A percentile compares a stretch with the other conserved stretches of the same genome.
These are phyloP conservation scores for Apis dorsata DNA, from an alignment of 1,140 invertebrate species.

Conservation along the genomic window DNA sequence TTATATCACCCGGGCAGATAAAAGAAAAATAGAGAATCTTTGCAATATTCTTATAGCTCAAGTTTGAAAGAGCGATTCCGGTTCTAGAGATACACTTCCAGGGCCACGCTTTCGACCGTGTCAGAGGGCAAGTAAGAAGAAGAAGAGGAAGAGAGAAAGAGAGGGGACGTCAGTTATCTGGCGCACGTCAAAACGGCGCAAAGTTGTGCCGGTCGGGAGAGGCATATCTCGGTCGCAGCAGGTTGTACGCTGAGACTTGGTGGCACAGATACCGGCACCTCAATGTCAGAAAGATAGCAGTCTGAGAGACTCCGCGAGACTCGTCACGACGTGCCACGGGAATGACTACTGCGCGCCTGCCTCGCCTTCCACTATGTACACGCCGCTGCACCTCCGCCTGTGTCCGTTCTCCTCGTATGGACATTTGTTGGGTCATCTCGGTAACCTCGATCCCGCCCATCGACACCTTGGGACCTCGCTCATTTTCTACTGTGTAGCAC, in stretches of 20 bases:
- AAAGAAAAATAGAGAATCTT: too few relatives aligned
- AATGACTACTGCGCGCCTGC: constrained; percentile 41
- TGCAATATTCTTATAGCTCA: background rate
- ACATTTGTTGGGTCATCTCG: constrained; percentile 51
- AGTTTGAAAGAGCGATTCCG: background rate
- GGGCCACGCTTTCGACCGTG: constrained; percentile 35
- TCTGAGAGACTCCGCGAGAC: constrained; percentile 52
- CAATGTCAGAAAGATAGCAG: constrained; percentile 75
- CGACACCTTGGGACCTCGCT: background rate
- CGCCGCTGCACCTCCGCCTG: constrained; percentile 11
- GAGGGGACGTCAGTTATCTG: constrained; percentile 71
- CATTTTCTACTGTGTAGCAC: too few relatives aligned
- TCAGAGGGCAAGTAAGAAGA: constrained; percentile 33
- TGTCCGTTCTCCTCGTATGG: background rate
- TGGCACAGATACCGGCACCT: constrained; percentile 74
- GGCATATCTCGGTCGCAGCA: constrained; percentile 72
- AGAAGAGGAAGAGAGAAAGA: constrained; percentile 10
- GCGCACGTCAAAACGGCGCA: constrained; percentile 76
- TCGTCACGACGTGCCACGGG: constrained; percentile 53
- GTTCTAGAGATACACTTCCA: background rate
- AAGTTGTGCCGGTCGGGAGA: constrained; percentile 71
- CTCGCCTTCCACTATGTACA: constrained; percentile 25
- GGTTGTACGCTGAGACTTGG: constrained; percentile 70
- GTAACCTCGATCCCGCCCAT: constrained; percentile 23
- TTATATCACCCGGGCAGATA: too few relatives aligned